Percentiles rank a stretch among this genome's conserved stretches.
These are phyloP conservation scores for Syrrhaptes paradoxus DNA, from an alignment of 2,113 vertebrate species.

Conservation along the genomic window DNA sequence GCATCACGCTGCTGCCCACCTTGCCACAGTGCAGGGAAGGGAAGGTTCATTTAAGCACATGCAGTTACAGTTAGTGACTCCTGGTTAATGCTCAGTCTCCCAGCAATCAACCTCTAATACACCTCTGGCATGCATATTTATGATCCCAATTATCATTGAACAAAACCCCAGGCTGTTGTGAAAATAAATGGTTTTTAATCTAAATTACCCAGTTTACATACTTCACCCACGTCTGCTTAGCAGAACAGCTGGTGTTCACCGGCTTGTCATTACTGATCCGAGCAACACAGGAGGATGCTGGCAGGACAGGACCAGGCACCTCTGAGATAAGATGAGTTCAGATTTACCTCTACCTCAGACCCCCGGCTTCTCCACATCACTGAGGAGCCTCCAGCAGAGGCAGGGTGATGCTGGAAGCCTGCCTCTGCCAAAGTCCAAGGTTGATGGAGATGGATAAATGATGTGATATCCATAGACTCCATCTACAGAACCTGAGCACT, in stretches of 20 bases:
- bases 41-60: not conserved
- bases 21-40: not conserved
- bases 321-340: not conserved
- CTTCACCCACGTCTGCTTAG: slow-evolving; percentile 20
- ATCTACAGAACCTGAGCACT: not conserved
- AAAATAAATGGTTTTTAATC: slow-evolving; percentile 47
- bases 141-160: slow-evolving; percentile 18
- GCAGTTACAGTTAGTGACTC: not conserved
- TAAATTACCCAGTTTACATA: slow-evolving; percentile 34
- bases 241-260: slow-evolving; percentile 60
- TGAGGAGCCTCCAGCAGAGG: not conserved
- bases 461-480: not conserved
- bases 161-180: not conserved
- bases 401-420: not conserved
- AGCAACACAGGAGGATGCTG: not conserved
- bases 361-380: not conserved
- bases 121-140: slow-evolving; percentile 27
- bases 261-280: not conserved
- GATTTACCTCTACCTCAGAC: not conserved
- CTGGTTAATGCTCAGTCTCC: not conserved
- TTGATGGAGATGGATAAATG: not conserved
- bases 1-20: accelerated
- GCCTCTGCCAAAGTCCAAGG: not conserved
- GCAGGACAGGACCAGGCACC: not conserved
- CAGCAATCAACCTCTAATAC: not conserved